These are phyloP conservation scores for Orchestes rusci DNA, from an alignment of 2,888 invertebrate genomes.

Conservation along the genomic window DNA sequence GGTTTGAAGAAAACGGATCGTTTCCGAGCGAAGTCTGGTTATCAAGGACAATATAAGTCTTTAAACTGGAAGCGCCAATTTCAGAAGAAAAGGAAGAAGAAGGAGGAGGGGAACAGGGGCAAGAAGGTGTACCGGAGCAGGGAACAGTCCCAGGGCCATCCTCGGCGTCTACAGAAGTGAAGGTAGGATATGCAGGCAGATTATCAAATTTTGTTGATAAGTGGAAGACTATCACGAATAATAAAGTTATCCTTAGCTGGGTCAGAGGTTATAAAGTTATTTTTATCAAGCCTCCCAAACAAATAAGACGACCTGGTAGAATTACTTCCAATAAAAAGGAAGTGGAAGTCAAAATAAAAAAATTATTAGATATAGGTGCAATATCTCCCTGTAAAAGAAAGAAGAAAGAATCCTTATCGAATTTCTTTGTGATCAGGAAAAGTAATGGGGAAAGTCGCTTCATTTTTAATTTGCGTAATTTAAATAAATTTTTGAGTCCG, in stretches of 20 bases:
- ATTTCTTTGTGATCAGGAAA: not conserved
- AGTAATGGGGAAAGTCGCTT: too few relatives aligned
- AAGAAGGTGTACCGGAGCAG: not conserved
- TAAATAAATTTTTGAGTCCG: too few relatives aligned
- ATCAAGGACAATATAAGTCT: not conserved
- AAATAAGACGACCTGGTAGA: too few relatives aligned
- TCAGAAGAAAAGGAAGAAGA: not conserved
- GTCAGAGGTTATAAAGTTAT: not conserved
- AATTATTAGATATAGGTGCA: too few relatives aligned
- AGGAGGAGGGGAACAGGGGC: not conserved
- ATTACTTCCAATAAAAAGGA: too few relatives aligned
- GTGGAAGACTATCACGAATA: not conserved
- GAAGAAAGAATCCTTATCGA: too few relatives aligned
- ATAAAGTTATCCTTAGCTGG: not conserved
- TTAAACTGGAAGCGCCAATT: slow-evolving; percentile 6
- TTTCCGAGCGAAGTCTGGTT: not conserved
- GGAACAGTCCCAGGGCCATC: not conserved
- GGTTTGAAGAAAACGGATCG: not conserved
- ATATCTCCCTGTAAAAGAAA: too few relatives aligned
- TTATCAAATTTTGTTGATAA: not conserved
- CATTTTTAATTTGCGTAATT: too few relatives aligned
- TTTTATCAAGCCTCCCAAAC: not conserved
- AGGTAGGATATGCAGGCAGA: not conserved
- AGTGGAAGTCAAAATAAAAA: too few relatives aligned
- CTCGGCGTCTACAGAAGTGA: not conserved